Base-by-base conservation (phyloP, 2,797 vertebrate genomes). In the Anguilla pacifica region DNA sequence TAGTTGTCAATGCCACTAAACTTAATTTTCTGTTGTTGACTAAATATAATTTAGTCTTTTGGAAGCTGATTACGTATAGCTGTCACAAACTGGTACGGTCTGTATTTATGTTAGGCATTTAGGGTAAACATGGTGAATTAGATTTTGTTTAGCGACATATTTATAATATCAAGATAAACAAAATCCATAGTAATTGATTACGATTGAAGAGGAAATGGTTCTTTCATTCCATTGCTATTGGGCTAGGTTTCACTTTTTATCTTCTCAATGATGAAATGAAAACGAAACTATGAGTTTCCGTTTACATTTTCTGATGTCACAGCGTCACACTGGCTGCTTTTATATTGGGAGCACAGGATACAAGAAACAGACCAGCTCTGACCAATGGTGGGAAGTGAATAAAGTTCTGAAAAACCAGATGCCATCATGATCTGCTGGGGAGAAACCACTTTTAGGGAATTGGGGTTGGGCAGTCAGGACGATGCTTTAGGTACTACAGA, bases 391-490 rank as follows among this genome's bases (percentile, higher is more conserved):
- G 79, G 22, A 82, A 25, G 25, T 9, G 13, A 3, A 51, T 82
- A 11, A 82, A n/a, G 43, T 49, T 5, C n/a, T 67, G 59, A 57
- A 87, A 87, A 82, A 64, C 57, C 22, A 51, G 5, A 51, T 25
- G 61, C 57, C 17, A 83, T 51, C 17, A 87, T 88, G 83, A 67
- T 92, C 25, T 85, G 90, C 0, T 94, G 92, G 92, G 93, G 93
- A 81, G 91, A 93, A 87, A 87, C 91, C 88, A 67, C 84, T 17
- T 67, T 25, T 86, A 85, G 51, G 31, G 89, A 90, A 51, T 91
- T 92, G 19, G 59, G 85, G 10, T 0, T 86, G 3, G 89, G 19
- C 1, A 87, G 82, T 10, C 39, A 53, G 55, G 31, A 1, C 1
- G 5, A 13, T 59, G 57, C 13, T 3, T 0, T 49, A 0, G 31